These are phyloP conservation scores for Holotrichia oblita DNA, from an alignment of 1,140 invertebrate species.

Conservation along the genomic window DNA sequence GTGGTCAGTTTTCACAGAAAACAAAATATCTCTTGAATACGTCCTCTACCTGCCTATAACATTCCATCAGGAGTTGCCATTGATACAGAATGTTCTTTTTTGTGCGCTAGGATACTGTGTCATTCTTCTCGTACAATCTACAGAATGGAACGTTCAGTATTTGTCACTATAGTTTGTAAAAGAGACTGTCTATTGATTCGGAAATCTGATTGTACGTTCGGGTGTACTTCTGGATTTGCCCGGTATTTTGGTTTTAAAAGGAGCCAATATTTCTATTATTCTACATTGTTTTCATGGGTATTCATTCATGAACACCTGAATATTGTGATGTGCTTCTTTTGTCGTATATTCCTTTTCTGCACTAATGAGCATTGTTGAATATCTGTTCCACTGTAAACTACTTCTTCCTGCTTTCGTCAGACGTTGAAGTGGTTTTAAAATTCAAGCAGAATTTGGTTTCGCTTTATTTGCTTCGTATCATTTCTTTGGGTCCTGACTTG, in stretches of 20 bases:
- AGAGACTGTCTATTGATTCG: constrained; percentile 44
- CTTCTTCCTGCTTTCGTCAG: background rate
- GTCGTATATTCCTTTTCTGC: constrained; percentile 11
- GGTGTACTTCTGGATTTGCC: constrained; percentile 26
- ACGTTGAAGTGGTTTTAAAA: background rate
- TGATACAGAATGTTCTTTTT: constrained; percentile 60
- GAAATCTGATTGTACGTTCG: constrained; percentile 29
- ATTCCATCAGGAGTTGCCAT: constrained; percentile 57
- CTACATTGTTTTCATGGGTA: constrained; percentile 25
- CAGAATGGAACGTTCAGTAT: constrained; percentile 50
- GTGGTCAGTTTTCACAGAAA: constrained; percentile 60
- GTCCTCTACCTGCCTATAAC: constrained; percentile 55
- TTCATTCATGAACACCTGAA: constrained; percentile 41
- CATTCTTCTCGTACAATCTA: constrained; percentile 48
- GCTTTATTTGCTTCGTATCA: too few relatives aligned
- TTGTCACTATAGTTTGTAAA: constrained; percentile 50
- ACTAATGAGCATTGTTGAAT: constrained; percentile 20
- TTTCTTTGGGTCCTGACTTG: background rate
- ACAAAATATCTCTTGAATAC: constrained; percentile 53
- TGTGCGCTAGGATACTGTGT: constrained; percentile 45
- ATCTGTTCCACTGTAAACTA: background rate
- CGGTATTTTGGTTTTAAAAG: constrained; percentile 31
- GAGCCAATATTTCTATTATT: constrained; percentile 38
- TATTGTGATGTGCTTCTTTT: constrained; percentile 23
- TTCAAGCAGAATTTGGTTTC: too few relatives aligned